Evolutionary conservation across 2,888 invertebrate genomes (phyloP).

Genomic region (Eristalis arbustorum): DNA sequence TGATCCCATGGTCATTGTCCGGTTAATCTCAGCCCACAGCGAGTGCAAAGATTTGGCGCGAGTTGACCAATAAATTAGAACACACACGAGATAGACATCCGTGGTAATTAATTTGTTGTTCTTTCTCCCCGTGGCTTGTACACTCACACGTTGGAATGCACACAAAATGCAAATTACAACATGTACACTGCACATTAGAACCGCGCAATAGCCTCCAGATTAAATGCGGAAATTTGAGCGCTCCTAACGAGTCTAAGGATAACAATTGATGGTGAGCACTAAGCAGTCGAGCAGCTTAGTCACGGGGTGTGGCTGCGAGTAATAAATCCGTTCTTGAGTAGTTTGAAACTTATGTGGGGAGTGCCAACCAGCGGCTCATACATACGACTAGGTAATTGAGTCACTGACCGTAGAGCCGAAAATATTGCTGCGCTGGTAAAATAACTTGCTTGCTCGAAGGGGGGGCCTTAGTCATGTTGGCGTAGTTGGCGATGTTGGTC

Average conservation of each 20-base stretch:
- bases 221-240: conserved; percentile 57
- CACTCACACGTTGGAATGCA: conserved; percentile 50
- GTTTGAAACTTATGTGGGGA: neutral
- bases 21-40: conserved; percentile 41
- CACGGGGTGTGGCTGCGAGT: neutral
- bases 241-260: conserved; percentile 13
- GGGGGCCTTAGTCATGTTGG: neutral
- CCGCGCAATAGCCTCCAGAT: conserved; percentile 19
- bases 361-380: neutral
- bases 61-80: conserved; percentile 68
- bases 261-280: neutral
- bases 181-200: conserved; percentile 8
- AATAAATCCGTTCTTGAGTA: neutral
- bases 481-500: neutral
- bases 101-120: conserved; percentile 69
- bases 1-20: conserved; percentile 65
- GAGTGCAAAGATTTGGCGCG: conserved; percentile 59
- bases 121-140: conserved; percentile 52
- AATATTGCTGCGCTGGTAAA: neutral
- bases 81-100: conserved; percentile 65
- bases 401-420: neutral
- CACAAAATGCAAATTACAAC: conserved; percentile 52
- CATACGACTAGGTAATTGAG: neutral
- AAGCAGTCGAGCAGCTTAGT: neutral
- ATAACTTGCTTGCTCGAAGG: neutral